Evolutionary conservation across 2,113 vertebrate genomes (phyloP).

Genomic region (Peucedramus taeniatus): DNA sequence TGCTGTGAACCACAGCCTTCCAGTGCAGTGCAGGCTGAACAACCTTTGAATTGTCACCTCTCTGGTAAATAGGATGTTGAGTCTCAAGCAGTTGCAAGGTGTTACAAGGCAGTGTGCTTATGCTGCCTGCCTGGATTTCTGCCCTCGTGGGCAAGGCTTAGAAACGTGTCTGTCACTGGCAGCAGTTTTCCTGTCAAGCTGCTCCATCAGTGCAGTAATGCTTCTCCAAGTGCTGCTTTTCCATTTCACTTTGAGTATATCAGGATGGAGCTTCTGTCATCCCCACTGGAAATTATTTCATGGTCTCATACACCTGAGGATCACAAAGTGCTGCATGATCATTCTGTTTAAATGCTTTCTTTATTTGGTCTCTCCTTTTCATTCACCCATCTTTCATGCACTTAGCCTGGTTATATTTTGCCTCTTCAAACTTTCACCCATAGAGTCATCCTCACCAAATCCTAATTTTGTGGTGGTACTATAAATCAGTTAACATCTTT

Average conservation of each 20-base stretch:
- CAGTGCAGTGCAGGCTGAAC: neutral
- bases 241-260: neutral
- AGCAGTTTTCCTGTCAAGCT: neutral
- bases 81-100: neutral
- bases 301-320: neutral
- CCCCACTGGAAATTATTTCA: neutral
- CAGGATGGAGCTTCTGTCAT: neutral
- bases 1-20: neutral
- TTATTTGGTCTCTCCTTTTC: neutral
- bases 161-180: neutral
- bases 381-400: neutral
- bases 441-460: neutral
- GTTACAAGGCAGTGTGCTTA: neutral
- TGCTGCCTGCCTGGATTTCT: neutral
- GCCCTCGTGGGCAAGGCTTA: neutral
- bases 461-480: neutral
- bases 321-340: neutral
- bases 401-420: neutral
- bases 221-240: neutral
- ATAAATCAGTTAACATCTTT: neutral
- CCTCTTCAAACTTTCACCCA: neutral
- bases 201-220: neutral
- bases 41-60: neutral
- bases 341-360: neutral
- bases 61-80: neutral